phyloP scores from a whole-genome alignment of 2,797 vertebrate genomes.

The Xiphorhynchus erythropygius region DNA sequence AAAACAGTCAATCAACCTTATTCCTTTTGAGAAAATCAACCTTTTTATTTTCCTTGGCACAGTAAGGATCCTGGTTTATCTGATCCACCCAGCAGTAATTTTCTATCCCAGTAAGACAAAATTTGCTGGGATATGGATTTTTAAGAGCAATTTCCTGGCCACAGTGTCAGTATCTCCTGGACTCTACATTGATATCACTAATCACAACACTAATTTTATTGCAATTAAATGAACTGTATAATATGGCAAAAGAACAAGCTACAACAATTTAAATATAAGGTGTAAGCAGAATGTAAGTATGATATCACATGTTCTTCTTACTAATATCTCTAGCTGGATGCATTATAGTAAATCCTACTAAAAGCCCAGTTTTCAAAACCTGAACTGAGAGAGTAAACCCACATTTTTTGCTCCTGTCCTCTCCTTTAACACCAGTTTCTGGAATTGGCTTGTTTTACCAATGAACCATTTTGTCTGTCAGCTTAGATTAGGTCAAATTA shows the following conservation, averaged over 20 bases:
- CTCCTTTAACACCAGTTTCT: conserved; percentile 52
- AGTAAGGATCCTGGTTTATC: neutral
- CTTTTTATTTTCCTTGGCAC: neutral
- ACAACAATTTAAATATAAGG: neutral
- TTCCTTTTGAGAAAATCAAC: neutral
- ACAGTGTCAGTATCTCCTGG: neutral
- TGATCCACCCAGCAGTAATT: neutral
- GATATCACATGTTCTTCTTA: neutral
- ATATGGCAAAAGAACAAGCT: neutral
- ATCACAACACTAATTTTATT: neutral
- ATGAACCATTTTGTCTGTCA: conserved; percentile 70
- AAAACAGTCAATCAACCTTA: neutral
- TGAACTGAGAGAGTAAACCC: neutral
- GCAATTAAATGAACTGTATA: neutral
- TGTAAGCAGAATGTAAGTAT: neutral
- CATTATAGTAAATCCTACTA: neutral
- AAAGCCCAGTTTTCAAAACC: neutral
- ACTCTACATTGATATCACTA: neutral
- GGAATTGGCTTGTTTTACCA: conserved; percentile 50
- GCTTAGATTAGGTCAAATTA: conserved; percentile 75
- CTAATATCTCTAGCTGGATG: neutral
- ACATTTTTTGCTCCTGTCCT: neutral
- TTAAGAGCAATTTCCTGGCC: neutral
- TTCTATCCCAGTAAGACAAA: neutral
- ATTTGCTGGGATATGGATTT: neutral